Evolutionary conservation across 2,797 vertebrate genomes (phyloP).

Genomic region (Pempheris klunzingeri): DNA sequence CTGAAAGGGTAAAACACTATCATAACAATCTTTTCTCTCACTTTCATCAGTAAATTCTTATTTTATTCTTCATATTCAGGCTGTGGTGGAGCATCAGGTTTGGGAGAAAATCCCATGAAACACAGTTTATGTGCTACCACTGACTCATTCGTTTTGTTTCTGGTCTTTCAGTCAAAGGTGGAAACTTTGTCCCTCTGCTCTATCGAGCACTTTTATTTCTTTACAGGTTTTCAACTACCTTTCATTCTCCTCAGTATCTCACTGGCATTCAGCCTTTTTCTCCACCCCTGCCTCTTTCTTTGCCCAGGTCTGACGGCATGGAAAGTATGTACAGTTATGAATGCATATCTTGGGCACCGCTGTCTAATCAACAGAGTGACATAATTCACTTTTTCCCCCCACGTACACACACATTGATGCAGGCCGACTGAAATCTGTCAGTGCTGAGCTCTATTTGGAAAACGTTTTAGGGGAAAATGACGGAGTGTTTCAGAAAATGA

Average conservation of each 20-base stretch:
- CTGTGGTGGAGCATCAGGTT: background rate
- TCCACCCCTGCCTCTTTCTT: constrained; percentile 20
- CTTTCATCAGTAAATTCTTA: background rate
- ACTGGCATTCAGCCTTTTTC: background rate
- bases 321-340: constrained; percentile 65
- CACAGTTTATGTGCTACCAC: background rate
- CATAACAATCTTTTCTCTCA: background rate
- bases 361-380: constrained; percentile 66
- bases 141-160: constrained; percentile 19
- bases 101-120: background rate
- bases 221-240: constrained; percentile 12
- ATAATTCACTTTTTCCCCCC: constrained; percentile 42
- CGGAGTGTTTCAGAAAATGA: constrained; percentile 49
- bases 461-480: constrained; percentile 48
- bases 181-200: constrained; percentile 6
- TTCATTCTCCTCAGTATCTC: constrained; percentile 8
- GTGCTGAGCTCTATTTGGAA: constrained; percentile 58
- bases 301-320: constrained; percentile 58
- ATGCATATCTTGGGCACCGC: constrained; percentile 60
- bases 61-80: background rate
- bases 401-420: constrained; percentile 32
- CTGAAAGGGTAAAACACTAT: constrained; percentile 1
- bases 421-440: constrained; percentile 65
- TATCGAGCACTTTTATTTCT: background rate
- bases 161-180: background rate